A percentile compares a stretch with the other conserved stretches of the same genome.
These are phyloP conservation scores for Pantelozetes paolii DNA, from an alignment of 2,888 invertebrate genomes.

Conservation along the genomic window DNA sequence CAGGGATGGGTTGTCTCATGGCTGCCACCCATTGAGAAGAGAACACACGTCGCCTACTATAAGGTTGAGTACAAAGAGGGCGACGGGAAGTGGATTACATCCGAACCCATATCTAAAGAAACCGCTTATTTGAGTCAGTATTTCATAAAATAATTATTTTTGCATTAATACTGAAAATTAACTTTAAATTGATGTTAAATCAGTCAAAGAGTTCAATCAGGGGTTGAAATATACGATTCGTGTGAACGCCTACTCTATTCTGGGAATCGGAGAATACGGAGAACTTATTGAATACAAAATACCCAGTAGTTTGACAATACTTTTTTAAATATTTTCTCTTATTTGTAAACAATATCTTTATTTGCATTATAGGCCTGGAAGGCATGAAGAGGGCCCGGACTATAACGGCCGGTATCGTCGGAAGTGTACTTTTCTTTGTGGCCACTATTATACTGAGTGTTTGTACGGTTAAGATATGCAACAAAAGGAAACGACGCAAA, in stretches of 20 bases:
- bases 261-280: slow-evolving; percentile 72
- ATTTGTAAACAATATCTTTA: not conserved
- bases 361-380: slow-evolving; percentile 24
- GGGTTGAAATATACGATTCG: slow-evolving; percentile 60
- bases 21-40: slow-evolving; percentile 76
- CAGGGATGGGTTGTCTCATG: slow-evolving; percentile 84
- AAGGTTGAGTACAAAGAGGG: slow-evolving; percentile 79
- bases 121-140: slow-evolving; percentile 76
- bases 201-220: slow-evolving; percentile 47
- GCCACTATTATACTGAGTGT: slow-evolving; percentile 94
- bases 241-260: slow-evolving; percentile 79
- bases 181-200: not conserved
- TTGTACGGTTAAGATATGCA: slow-evolving; percentile 96
- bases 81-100: slow-evolving; percentile 45
- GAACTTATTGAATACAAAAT: slow-evolving; percentile 83
- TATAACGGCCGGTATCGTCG: slow-evolving; percentile 91
- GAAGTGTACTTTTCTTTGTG: slow-evolving; percentile 93
- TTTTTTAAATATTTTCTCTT: not conserved
- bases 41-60: slow-evolving; percentile 68
- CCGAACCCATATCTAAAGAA: slow-evolving; percentile 58
- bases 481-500: slow-evolving; percentile 92
- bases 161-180: no score
- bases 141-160: not conserved
- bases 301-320: no score
- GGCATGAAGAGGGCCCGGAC: slow-evolving; percentile 44